Conservation (phyloP, 2,797 vertebrate genomes). For the Pseudocheirus occidentalis region DNA sequence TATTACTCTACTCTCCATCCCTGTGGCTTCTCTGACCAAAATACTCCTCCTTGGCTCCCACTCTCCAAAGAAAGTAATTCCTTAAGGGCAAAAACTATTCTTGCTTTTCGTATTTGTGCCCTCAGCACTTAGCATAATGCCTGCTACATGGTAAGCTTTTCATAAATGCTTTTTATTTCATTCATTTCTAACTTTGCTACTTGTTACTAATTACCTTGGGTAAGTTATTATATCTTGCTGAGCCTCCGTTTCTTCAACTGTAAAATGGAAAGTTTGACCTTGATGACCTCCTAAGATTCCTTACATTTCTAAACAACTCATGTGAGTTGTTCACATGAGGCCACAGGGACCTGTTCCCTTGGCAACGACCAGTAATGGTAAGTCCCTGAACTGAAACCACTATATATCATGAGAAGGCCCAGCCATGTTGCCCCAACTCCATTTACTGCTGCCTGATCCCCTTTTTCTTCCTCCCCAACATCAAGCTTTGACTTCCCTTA, state of each 20-base stretch:
- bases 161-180: not conserved
- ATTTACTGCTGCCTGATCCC: not conserved
- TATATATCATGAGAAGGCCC: not conserved
- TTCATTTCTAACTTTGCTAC: not conserved
- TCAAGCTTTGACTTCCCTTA: not conserved
- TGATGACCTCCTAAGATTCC: not conserved
- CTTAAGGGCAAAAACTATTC: not conserved
- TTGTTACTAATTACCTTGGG: not conserved
- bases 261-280: not conserved
- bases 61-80: not conserved
- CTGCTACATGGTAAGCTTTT: not conserved
- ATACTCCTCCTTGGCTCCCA: not conserved
- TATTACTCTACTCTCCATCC: not conserved
- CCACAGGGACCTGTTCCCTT: not conserved
- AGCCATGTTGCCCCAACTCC: not conserved
- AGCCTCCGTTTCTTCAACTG: not conserved
- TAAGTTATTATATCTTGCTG: not conserved
- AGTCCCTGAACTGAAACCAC: not conserved
- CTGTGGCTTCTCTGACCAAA: not conserved
- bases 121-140: not conserved
- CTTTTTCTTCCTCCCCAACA: not conserved
- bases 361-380: not conserved
- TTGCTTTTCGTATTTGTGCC: not conserved
- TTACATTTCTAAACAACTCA: not conserved
- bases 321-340: not conserved